Evolutionary conservation across 2,113 vertebrate species (phyloP).

Genomic region (Equus quagga): DNA sequence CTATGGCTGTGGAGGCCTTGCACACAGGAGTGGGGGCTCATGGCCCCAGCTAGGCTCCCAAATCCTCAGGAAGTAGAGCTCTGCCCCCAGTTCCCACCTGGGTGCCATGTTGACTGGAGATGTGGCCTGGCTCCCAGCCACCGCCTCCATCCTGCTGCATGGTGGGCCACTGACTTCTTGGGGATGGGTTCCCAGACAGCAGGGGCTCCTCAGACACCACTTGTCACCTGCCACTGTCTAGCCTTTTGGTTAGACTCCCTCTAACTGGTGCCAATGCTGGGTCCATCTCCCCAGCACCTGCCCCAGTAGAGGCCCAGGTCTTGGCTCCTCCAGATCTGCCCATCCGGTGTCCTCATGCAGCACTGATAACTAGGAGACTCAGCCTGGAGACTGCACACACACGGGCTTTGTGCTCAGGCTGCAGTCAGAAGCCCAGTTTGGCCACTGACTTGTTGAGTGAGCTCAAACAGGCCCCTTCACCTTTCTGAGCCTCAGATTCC

Average conservation of each 20-base stretch:
- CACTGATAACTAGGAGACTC: neutral
- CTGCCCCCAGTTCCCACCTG: neutral
- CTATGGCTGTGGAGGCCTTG: neutral
- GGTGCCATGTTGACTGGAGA: neutral
- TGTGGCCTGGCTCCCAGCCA: neutral
- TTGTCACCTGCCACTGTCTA: slow-evolving; percentile 66
- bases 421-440: neutral
- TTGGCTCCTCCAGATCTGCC: neutral
- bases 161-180: neutral
- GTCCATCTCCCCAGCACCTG: neutral
- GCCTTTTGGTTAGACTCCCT: slow-evolving; percentile 12
- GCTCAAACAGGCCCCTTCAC: neutral
- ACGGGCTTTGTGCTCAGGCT: neutral
- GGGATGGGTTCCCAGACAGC: neutral
- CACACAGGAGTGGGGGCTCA: neutral
- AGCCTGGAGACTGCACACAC: neutral
- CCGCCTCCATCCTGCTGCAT: slow-evolving; percentile 54
- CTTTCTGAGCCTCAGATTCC: neutral
- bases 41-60: neutral
- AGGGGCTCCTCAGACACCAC: slow-evolving; percentile 7
- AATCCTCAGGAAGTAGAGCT: neutral
- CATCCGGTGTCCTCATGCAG: slow-evolving; percentile 52
- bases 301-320: neutral
- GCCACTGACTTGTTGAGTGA: neutral
- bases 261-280: neutral